Conservation (phyloP, 2,113 vertebrate species). For the Gasterosteus nipponicus region DNA sequence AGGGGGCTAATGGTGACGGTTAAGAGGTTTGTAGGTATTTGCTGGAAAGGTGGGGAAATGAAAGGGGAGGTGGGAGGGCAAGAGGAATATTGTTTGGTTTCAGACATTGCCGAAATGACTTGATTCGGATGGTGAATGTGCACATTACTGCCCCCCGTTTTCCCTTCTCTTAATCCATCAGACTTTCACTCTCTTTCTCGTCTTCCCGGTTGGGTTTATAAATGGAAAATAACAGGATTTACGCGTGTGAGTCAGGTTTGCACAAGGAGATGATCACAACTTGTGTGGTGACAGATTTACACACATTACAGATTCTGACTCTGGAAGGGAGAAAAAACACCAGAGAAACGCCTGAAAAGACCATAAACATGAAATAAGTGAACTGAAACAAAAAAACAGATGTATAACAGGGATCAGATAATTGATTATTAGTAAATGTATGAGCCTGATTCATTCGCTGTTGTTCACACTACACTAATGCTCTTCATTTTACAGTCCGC, state of each 20-base stretch:
- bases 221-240: conserved; percentile 40
- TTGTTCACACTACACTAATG: conserved; percentile 56
- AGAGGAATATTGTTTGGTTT: conserved; percentile 24
- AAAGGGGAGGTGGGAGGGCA: conserved; percentile 10
- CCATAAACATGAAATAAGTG: neutral
- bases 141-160: neutral
- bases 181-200: conserved; percentile 13
- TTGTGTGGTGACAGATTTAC: conserved; percentile 59
- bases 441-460: conserved; percentile 34
- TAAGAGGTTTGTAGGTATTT: conserved; percentile 48
- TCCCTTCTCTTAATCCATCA: conserved; percentile 22
- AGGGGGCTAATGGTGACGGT: conserved; percentile 38
- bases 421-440: conserved; percentile 43
- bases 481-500: conserved; percentile 70
- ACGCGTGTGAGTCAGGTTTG: conserved; percentile 53
- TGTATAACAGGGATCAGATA: conserved; percentile 15
- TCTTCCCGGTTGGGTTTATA: conserved; percentile 25
- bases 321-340: conserved; percentile 7
- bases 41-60: conserved; percentile 31
- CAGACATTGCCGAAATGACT: conserved; percentile 21
- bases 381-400: conserved; percentile 10
- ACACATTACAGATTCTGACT: conserved; percentile 64
- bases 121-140: conserved; percentile 26
- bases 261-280: conserved; percentile 53
- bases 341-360: conserved; percentile 55